These are phyloP conservation scores for Drosophila paranaensis DNA, from an alignment of 2,888 invertebrate species.

Conservation along the genomic window DNA sequence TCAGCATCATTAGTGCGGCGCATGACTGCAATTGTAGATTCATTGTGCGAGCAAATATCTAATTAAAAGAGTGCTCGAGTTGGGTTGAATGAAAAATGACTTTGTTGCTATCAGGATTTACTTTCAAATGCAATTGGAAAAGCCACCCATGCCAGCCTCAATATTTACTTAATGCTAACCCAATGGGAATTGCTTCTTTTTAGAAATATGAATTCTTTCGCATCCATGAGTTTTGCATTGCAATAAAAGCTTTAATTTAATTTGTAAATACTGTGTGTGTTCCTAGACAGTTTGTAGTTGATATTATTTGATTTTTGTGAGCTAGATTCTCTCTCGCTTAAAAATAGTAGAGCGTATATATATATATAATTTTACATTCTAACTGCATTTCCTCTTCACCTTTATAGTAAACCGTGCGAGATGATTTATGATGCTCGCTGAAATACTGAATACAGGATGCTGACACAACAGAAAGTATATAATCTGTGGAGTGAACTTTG, in stretches of 20 bases:
- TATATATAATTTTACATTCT: conserved; percentile 8
- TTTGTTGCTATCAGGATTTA: neutral
- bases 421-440: conserved; percentile 51
- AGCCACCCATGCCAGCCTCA: too few relatives aligned
- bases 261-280: neutral
- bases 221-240: neutral
- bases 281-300: neutral
- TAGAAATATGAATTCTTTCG: too few relatives aligned
- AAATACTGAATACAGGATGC: conserved; percentile 23
- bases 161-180: too few relatives aligned
- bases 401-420: conserved; percentile 22
- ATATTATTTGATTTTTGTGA: neutral
- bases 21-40: conserved; percentile 35
- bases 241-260: neutral
- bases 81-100: neutral
- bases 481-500: conserved; percentile 28
- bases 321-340: neutral
- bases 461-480: conserved; percentile 31
- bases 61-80: conserved; percentile 6
- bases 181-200: neutral
- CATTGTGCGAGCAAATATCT: conserved; percentile 15
- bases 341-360: conserved; percentile 3
- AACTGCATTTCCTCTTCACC: conserved; percentile 22
- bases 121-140: neutral
- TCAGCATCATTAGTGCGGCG: conserved; percentile 16